Base-by-base conservation (phyloP, 2,888 invertebrate genomes). In the Mythimna albipuncta region DNA sequence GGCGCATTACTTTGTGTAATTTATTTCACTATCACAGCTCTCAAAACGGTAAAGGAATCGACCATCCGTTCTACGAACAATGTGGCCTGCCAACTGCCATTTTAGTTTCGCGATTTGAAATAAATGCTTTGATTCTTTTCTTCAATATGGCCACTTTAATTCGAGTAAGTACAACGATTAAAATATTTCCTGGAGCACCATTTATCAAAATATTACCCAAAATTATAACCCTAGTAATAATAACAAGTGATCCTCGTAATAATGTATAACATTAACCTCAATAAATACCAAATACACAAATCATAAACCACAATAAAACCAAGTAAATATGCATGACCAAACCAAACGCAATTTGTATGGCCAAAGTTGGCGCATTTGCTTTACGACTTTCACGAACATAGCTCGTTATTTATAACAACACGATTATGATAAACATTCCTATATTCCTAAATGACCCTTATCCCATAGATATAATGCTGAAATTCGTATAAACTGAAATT, bases 281-380 rank as follows among this genome's bases (percentile, higher is more conserved):
- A 59, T 26, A 47, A n/a, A 57, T 69, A 32, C 13, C 2, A 74
- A 69, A 59, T 47, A 61, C 21, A 21, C 47, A 16, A 61, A 61
- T 21, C 11, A 59, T 77, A 61, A 26, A 77, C 16, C 57, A 52
- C 26, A 57, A 63, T 13, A 7, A 54, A 57, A 62, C 52, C 52
- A 64, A 38, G 9, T 26, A 41, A n/a, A 5, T 50, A 57, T 68
- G 47, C 57, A 62, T 71, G 41, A 32, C 26, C 19, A 63, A 68
- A 50, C 58, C 16, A 64, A 76, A 67, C 64, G 69, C 55, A 58
- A 59, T 64, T 64, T 68, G 26, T 68, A 64, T 63, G 57, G 11
- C 19, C 59, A 74, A 82, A 82, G 65, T 83, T 73, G 16, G 47
- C 69, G 44, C 44, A 74, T 76, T 76, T 57, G 62, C 38, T 79